Evolutionary conservation across 2,888 invertebrate genomes (phyloP).

Genomic region (Lepeophtheirus nordmannii): DNA sequence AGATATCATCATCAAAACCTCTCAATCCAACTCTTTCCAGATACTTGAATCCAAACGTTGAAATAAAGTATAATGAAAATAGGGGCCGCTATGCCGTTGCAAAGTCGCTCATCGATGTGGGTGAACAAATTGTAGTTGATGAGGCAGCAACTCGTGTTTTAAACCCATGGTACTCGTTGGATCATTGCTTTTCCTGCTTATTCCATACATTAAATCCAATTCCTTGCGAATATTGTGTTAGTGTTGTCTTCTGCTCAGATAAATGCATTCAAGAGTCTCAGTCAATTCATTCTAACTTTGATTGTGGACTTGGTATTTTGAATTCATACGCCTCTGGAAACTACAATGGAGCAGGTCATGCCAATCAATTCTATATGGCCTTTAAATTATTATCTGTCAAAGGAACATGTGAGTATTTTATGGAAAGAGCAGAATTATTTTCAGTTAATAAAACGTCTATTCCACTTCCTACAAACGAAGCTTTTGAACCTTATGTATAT

Average conservation of each 20-base stretch:
- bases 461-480: neutral
- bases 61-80: neutral
- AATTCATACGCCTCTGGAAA: neutral
- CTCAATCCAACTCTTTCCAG: neutral
- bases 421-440: neutral
- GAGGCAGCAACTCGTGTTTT: neutral
- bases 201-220: neutral
- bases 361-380: neutral
- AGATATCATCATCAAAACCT: neutral
- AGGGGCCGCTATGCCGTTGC: conserved; percentile 8
- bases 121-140: conserved; percentile 4
- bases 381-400: neutral
- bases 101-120: conserved; percentile 3
- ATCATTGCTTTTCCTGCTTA: neutral
- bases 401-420: neutral
- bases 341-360: neutral
- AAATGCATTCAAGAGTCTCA: conserved; percentile 6
- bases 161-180: neutral
- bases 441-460: neutral
- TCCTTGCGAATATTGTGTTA: conserved; percentile 4
- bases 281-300: neutral
- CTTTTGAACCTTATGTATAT: neutral
- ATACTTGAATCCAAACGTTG: neutral
- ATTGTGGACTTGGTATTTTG: neutral
- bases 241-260: neutral